Conservation (phyloP, 2,888 invertebrate genomes). For the Urechis unicinctus region DNA sequence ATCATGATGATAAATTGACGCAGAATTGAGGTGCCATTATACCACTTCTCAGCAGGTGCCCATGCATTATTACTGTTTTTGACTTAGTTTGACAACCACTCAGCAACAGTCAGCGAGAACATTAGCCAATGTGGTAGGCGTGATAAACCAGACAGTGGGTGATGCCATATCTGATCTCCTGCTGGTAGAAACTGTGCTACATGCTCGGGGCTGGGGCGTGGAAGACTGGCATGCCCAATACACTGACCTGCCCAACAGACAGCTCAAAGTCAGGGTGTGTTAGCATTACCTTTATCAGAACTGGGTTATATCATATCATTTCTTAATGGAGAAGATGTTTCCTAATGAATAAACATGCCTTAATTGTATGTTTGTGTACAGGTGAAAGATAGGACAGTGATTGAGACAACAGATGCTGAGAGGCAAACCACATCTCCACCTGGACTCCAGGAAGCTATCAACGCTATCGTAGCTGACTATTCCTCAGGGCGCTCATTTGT, state of each 20-base stretch:
- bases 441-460: constrained; percentile 76
- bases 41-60: too few relatives aligned
- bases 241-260: constrained; percentile 74
- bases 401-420: constrained; percentile 84
- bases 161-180: constrained; percentile 96
- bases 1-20: too few relatives aligned
- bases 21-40: too few relatives aligned
- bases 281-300: neutral
- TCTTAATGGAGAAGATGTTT: neutral
- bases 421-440: constrained; percentile 71
- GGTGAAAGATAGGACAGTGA: constrained; percentile 71
- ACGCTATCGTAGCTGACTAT: constrained; percentile 65
- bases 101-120: constrained; percentile 57
- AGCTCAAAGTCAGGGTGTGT: constrained; percentile 81
- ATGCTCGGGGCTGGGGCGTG: constrained; percentile 71
- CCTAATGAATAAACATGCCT: neutral
- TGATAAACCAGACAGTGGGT: constrained; percentile 84
- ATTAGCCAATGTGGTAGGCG: constrained; percentile 67
- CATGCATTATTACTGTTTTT: neutral
- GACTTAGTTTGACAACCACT: constrained; percentile 6
- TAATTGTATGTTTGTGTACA: constrained; percentile 9
- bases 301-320: neutral
- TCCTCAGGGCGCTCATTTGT: constrained; percentile 78
- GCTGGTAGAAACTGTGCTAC: constrained; percentile 83
- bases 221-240: constrained; percentile 77